Base-by-base conservation (phyloP, 2,113 vertebrate genomes). In the Tenrec ecaudatus region DNA sequence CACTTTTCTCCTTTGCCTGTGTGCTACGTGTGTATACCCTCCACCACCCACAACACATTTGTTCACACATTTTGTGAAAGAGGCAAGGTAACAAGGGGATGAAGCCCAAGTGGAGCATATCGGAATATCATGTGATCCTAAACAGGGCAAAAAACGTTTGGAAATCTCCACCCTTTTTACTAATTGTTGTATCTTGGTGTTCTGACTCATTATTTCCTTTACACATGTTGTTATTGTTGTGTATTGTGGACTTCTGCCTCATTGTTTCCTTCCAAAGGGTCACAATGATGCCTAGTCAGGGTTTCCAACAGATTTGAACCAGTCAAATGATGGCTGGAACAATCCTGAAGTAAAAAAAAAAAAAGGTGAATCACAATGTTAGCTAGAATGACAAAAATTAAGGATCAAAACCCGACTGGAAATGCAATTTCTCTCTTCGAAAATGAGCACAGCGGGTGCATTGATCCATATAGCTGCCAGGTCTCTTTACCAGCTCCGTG, bases 241-340 rank as follows among this genome's bases (percentile, higher is more conserved):
- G 47, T 5, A 10, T 10, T 53, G 9, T 53, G 47, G 47, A 93
- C 29, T 58, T 84, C 43, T 68, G 6, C 80, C 27, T 82, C 23
- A 47, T 19, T 66, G 33, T 89, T 89, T 84, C 79, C 69, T 91
- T 80, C 38, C 84, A 77, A 88, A 82, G 71, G 89, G 83, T 27
- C n/a, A 12, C 69, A 0, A 78, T 75, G 89, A 25, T 10, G 23
- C 80, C 43, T 82, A 66, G 25, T 10, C 22, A 66, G 25, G 23
- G 25, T 25, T 66, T 29, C 25, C 4, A 66, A 66, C 64, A 25
- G 64, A 10, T 66, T 66, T 25, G 25, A 17, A 7, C 64, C 25
- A 27, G 64, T 23, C 25, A 3, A 66, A 17, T 66, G 6, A 53
- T 53, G 47, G 47, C 47, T 5, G 47, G 40, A 40, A 40, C 40